Evolutionary conservation across 2,113 vertebrate species (phyloP).

Genomic region (Archilochus colubris): DNA sequence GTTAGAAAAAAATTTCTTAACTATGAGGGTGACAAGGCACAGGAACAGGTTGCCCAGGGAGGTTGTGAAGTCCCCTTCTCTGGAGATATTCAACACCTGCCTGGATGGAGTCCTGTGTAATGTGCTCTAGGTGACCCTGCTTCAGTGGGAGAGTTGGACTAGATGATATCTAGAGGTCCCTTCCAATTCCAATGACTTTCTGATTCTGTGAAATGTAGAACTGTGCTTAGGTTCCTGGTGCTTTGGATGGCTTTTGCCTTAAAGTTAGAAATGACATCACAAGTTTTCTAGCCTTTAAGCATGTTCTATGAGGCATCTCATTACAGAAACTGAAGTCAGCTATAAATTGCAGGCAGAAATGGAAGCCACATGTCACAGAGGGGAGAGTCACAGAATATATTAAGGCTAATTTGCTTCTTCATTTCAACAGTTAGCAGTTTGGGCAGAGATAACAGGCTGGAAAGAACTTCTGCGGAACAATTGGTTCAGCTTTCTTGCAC

Average conservation of each 20-base stretch:
- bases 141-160: too few species aligned
- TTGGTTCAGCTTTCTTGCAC: background rate
- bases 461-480: background rate
- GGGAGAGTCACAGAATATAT: background rate
- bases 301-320: background rate
- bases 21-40: too few species aligned
- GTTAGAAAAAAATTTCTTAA: too few species aligned
- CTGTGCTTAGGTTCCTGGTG: rapidly evolving
- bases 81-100: too few species aligned
- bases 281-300: background rate
- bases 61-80: too few species aligned
- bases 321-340: background rate
- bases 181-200: too few species aligned
- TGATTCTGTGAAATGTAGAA: background rate
- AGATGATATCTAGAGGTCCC: too few species aligned
- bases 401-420: background rate
- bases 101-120: too few species aligned
- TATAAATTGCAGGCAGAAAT: background rate
- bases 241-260: background rate
- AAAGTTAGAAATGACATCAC: background rate
- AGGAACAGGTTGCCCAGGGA: too few species aligned
- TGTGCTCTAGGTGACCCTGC: too few species aligned
- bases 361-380: background rate
- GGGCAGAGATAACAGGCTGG: background rate
- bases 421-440: background rate